These are phyloP conservation scores for Kradibia gibbosae DNA, from an alignment of 1,140 invertebrate species.

Conservation along the genomic window DNA sequence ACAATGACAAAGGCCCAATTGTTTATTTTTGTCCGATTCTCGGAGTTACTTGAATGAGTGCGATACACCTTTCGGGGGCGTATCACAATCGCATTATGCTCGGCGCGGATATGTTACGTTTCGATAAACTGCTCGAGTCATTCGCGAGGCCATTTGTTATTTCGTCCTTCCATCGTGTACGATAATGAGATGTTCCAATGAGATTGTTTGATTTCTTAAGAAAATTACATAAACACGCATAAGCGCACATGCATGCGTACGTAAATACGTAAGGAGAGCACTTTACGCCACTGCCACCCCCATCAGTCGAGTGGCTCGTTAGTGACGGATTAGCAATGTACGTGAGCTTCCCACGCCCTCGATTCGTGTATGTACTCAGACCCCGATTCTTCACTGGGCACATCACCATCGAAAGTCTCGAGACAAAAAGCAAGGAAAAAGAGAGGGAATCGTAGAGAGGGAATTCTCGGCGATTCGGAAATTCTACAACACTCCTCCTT, in stretches of 20 bases:
- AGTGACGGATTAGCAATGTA: slow-evolving; percentile 68
- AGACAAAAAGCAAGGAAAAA: slow-evolving; percentile 48
- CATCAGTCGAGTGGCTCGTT: slow-evolving; percentile 63
- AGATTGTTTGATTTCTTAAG: slow-evolving; percentile 14
- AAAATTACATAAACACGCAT: too few species aligned
- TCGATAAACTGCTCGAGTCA: background rate
- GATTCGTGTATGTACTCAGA: slow-evolving; percentile 64
- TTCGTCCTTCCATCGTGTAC: too few species aligned
- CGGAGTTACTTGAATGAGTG: too few species aligned
- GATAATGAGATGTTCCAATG: too few species aligned
- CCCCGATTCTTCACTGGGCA: slow-evolving; percentile 56
- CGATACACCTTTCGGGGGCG: too few species aligned
- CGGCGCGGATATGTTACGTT: background rate
- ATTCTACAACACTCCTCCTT: background rate
- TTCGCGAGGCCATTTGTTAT: background rate
- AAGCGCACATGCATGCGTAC: too few species aligned
- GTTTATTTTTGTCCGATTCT: background rate
- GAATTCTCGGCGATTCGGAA: slow-evolving; percentile 3
- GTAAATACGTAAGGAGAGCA: background rate
- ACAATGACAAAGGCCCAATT: background rate
- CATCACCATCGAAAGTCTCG: slow-evolving; percentile 54
- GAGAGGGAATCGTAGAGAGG: slow-evolving; percentile 15
- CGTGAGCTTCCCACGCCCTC: slow-evolving; percentile 61
- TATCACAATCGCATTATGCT: background rate
- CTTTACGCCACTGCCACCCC: slow-evolving; percentile 58